Base-by-base conservation (phyloP, 2,113 vertebrate species). In the Thermophis baileyi region DNA sequence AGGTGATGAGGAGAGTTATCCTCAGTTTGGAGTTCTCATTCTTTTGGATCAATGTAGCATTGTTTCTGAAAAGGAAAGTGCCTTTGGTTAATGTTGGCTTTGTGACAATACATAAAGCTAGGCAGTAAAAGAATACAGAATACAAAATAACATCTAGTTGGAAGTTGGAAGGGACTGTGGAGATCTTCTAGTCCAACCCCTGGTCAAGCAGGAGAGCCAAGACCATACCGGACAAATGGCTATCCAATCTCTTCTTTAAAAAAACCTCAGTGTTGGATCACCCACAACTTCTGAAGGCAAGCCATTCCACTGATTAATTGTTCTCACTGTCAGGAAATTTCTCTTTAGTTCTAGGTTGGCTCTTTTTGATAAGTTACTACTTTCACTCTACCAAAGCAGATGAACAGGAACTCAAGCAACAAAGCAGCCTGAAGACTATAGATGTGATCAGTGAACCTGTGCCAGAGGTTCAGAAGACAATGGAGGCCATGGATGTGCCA, bases 361-460 rank as follows among this genome's bases (percentile, higher is more conserved):
- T 63, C 60, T 63, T 11, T 30, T 63, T 88, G 18, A 54, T 54
- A 74, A 85, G 25, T 47, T n/a, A n/a, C 55, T 46, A 4, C 89
- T 89, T 69, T 35, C 22, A 27, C 46, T 53, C 49, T 90, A 88
- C 92, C 81, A 63, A 90, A 92, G 4, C 0, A 0, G 94, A 18
- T 46, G 93, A 95, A 0, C 1, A 0, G 2, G 92, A 91, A 0
- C 9, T 3, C 1, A 90, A 92, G 47, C 0, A 0, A 0, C 44
- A 24, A 3, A 22, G 35, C 50, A 63, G 93, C 1, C 2, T 85
- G 86, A 93, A 88, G 0, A 93, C 95, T 88, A 89, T 96, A 95
- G 95, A 93, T 18, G 63, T 24, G 60, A 93, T 97, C 0, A 0
- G 74, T 0, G 96, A 97, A 90, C 94, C 90, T 0, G 46, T 50